Evolutionary conservation across 37 sponge, comb jelly and placozoan genomes (phyloP).

Genomic region (Beroe ovata): DNA sequence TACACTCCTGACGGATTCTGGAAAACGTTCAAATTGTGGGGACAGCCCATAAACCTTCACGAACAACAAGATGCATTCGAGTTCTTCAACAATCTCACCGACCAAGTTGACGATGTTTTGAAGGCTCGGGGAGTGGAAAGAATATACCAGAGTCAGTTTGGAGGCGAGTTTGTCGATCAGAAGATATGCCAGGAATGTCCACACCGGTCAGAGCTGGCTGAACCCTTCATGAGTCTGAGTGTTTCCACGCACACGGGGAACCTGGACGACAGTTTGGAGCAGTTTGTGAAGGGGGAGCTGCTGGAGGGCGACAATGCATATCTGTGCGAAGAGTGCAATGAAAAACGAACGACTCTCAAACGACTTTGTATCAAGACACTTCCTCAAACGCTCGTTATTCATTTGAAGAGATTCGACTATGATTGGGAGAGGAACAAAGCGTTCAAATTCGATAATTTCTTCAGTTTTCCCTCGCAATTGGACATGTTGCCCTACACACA

Average conservation of each 20-base stretch:
- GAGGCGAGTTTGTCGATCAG: constrained; percentile 90
- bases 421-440: constrained; percentile 94
- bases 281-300: constrained; percentile 91
- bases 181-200: constrained; percentile 90
- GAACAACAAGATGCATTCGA: constrained; percentile 87
- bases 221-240: constrained; percentile 80
- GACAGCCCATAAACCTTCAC: constrained; percentile 27
- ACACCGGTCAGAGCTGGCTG: constrained; percentile 80
- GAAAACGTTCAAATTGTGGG: constrained; percentile 84
- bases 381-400: constrained; percentile 85
- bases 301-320: constrained; percentile 96
- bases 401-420: constrained; percentile 91
- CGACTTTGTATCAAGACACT: constrained; percentile 88
- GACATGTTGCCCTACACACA: constrained; percentile 93
- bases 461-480: constrained; percentile 77
- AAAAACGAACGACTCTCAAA: constrained; percentile 93
- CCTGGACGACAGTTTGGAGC: constrained; percentile 83
- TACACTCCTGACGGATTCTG: constrained; percentile 88
- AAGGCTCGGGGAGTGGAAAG: constrained; percentile 71
- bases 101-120: constrained; percentile 86
- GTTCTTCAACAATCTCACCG: constrained; percentile 88
- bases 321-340: constrained; percentile 89
- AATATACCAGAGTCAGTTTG: constrained; percentile 77
- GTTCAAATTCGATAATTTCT: constrained; percentile 89
- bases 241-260: constrained; percentile 75